These are phyloP conservation scores for Salminus brasiliensis DNA, from an alignment of 2,113 vertebrate genomes.

Conservation along the genomic window DNA sequence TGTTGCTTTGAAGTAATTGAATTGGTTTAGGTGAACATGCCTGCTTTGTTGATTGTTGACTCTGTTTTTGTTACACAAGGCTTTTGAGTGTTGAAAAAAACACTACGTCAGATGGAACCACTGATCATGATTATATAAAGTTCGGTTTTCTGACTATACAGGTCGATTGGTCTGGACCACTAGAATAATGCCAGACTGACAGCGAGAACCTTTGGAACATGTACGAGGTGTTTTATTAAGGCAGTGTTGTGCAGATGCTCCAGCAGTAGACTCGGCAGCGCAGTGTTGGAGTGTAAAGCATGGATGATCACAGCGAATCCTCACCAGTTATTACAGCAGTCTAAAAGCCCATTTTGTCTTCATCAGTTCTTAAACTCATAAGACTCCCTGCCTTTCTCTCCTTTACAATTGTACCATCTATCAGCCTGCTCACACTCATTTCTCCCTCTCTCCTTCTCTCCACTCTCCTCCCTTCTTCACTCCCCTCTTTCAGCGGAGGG, in stretches of 20 bases:
- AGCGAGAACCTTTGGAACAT: not conserved
- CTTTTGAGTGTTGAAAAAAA: no score
- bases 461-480: constrained; percentile 40
- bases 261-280: constrained; percentile 41
- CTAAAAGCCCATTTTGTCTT: constrained; percentile 74
- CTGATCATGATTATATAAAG: no score
- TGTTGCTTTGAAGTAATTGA: no score
- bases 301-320: constrained; percentile 67
- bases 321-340: constrained; percentile 73
- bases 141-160: no score
- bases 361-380: constrained; percentile 81
- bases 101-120: no score
- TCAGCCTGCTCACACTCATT: constrained; percentile 62
- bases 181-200: not conserved
- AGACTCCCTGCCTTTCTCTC: constrained; percentile 72
- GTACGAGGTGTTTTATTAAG: constrained; percentile 7
- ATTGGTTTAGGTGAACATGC: no score
- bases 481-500: constrained; percentile 56
- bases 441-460: constrained; percentile 26
- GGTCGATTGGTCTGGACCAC: not conserved
- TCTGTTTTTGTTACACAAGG: no score
- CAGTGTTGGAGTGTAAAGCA: constrained; percentile 43
- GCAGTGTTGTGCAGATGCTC: constrained; percentile 57
- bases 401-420: constrained; percentile 77
- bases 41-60: no score